Conservation (phyloP, 1,140 invertebrate species). For the Polypedilum pembai region DNA sequence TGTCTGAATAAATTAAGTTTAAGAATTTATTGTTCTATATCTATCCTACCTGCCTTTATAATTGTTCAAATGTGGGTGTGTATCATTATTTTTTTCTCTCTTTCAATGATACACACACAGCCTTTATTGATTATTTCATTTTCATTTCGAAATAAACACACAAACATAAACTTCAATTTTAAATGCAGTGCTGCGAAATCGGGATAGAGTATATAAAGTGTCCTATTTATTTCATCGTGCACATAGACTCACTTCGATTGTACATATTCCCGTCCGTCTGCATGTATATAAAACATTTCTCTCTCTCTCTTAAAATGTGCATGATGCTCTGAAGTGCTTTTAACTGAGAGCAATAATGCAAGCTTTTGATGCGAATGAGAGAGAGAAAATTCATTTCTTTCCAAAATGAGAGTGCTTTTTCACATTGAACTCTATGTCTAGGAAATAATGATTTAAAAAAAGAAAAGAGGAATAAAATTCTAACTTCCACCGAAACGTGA, state of each 20-base stretch:
- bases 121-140: constrained; percentile 15
- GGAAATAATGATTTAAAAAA: not conserved
- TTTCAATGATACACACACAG: no score
- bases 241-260: not conserved
- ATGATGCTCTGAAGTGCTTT: not conserved
- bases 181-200: constrained; percentile 20
- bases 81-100: no score
- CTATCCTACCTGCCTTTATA: no score
- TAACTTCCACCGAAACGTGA: not conserved
- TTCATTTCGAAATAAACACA: constrained; percentile 16
- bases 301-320: not conserved
- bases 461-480: not conserved
- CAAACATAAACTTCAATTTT: constrained; percentile 19
- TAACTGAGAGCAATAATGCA: not conserved
- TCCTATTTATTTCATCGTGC: constrained; percentile 12
- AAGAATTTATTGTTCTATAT: no score
- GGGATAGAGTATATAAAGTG: constrained; percentile 12
- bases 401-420: constrained; percentile 11
- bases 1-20: no score
- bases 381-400: not conserved
- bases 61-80: no score
- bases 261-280: constrained; percentile 15
- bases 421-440: constrained; percentile 2
- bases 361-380: not conserved
- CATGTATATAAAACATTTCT: not conserved